These are phyloP conservation scores for Onthophagus sagittarius DNA, from an alignment of 2,888 invertebrate genomes.

Conservation along the genomic window DNA sequence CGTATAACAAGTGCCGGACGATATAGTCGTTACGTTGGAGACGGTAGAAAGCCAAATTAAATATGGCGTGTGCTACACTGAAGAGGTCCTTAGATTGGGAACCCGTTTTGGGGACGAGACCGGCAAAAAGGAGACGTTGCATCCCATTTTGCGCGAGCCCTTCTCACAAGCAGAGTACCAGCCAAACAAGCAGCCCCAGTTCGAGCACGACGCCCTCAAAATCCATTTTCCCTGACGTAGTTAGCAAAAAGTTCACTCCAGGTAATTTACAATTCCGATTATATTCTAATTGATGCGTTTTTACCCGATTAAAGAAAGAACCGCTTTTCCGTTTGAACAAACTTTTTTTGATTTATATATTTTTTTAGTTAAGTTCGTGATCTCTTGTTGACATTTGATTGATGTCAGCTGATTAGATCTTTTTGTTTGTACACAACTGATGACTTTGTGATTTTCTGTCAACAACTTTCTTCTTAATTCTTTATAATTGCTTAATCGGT, in stretches of 20 bases:
- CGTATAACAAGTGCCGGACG: conserved; percentile 42
- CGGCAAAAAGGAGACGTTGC: conserved; percentile 87
- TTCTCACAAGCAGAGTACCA: conserved; percentile 33
- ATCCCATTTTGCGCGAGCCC: conserved; percentile 77
- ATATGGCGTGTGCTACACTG: conserved; percentile 97
- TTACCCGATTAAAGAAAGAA: neutral
- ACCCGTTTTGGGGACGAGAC: conserved; percentile 79
- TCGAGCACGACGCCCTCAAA: conserved; percentile 48
- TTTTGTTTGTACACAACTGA: conserved; percentile 24
- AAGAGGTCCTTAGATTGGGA: conserved; percentile 96
- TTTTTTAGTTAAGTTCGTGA: conserved; percentile 20
- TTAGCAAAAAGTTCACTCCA: conserved; percentile 81
- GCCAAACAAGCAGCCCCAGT: conserved; percentile 36
- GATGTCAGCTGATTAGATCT: conserved; percentile 41
- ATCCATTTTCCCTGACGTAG: conserved; percentile 78
- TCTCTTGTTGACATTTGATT: conserved; percentile 38
- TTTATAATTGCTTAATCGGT: neutral
- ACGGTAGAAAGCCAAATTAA: conserved; percentile 42
- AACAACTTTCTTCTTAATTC: neutral
- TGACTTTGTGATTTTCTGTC: neutral
- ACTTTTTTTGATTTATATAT: neutral
- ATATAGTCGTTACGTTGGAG: conserved; percentile 30
- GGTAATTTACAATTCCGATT: conserved; percentile 51
- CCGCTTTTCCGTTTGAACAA: neutral
- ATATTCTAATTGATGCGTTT: neutral